Evolutionary conservation across 2,797 vertebrate species (phyloP), one percentile per base, ranked within the genome.

Genomic region (Takifugu ocellatus): DNA sequence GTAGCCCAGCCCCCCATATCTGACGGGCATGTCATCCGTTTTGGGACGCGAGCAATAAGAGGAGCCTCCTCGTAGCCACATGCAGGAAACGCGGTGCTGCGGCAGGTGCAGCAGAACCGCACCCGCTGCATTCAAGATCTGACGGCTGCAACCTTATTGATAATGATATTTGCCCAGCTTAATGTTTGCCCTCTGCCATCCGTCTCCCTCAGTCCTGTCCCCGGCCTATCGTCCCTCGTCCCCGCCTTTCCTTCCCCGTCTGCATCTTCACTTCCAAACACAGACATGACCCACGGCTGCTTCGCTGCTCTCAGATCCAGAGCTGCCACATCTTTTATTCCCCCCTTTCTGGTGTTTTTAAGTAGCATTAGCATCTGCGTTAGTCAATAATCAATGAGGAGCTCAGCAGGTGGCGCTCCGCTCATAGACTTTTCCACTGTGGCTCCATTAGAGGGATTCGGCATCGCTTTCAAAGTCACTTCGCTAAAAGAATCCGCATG

Each of bases 121-220:
- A 53, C 36, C 52, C 73, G 75, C 75, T 76, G 63, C 66, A 62
- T 63, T 75, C 78, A 61, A 69, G 77, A 77, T 75, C 74, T 71
- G 73, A 87, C 72, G 61, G 79, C 68, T 77, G 63, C 83, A 78
- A 75, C 71, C 73, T 79, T 82, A 87, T 82, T 85, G 86, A 85
- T 87, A 82, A 86, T 81, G 78, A 83, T 79, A 85, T 86, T 86
- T 84, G 71, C 74, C 51, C 71, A 82, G 75, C 76, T 75, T 87
- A 86, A 84, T 81, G 75, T 74, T 69, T 72, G 67, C 69, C 62
- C 81, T 81, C 84, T 82, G 74, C 75, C 70, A 85, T 84, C 83
- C 72, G 75, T 83, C 73, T 82, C 70, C 75, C 78, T 84, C 76
- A 77, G 66, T 76, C 69, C 65, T 66, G 56, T 81, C 68, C 67